Base-by-base conservation (phyloP, 2,888 invertebrate species). In the Gonocerus acuteangulatus region DNA sequence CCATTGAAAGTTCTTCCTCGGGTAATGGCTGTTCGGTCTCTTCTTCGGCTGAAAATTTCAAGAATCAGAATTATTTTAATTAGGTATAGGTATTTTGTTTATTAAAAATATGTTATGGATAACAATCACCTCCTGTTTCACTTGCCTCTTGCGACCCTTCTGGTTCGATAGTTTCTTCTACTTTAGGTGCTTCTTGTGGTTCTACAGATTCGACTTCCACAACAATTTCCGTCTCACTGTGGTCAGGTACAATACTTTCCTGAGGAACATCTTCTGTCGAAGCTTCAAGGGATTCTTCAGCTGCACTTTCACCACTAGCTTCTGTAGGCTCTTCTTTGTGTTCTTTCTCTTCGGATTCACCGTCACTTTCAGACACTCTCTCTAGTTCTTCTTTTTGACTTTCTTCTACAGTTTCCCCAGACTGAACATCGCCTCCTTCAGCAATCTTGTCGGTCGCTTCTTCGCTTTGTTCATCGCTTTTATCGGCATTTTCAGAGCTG, bases 1-100 rank as follows among this genome's bases (percentile, higher is more conserved):
- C 83, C 74, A 80, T 76, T 66, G 82, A 76, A 67, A 83, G 73
- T 68, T 83, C 84, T 72, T 84, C 83, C n/a, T 82, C 81, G 56
- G 71, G 73, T 16, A 78, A 77, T 63, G 79, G 80, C 67, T 77
- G 77, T 67, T 59, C 62, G 16, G 60, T 57, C 36, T 47, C 16
- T 42, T 61, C 56, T 61, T 62, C 64, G 42, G 32, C 61, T 54
- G 42, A 61, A 49, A 23, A 15, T 39, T 11, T 36, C 1, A 47
- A 56, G 15, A 23, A 15, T n/a, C 2, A n/a, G 16, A 27, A 27
- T 9, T 1, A 32, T 27, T 42, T 18, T 34, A n/a, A n/a, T n/a
- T n/a, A n/a, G n/a, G n/a, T n/a, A n/a, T n/a, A n/a, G n/a, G n/a
- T n/a, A n/a, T n/a, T n/a, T n/a, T n/a, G n/a, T n/a, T n/a, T n/a